A percentile compares a stretch with the other conserved stretches of the same genome.
Conservation (phyloP, 2,888 invertebrate genomes). For the Nephrotoma flavescens region DNA sequence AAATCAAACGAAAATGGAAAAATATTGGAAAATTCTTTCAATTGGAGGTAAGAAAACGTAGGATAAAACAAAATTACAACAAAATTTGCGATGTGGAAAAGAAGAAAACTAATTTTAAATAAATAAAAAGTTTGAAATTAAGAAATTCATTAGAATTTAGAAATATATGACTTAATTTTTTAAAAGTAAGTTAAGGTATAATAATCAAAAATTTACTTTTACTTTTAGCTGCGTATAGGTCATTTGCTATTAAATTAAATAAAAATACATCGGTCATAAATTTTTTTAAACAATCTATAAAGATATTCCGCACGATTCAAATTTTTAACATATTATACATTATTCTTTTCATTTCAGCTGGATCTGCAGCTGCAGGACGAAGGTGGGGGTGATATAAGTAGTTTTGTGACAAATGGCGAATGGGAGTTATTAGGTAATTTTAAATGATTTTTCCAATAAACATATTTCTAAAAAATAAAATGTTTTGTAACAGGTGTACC, state of each 20-base stretch:
- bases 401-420: conserved; percentile 98
- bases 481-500: conserved; percentile 57
- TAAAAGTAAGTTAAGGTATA: not conserved
- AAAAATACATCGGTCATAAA: no score
- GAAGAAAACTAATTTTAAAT: not conserved
- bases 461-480: not conserved
- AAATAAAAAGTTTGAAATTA: not conserved
- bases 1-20: not conserved
- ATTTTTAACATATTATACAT: not conserved
- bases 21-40: not conserved
- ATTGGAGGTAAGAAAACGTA: not conserved
- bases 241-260: no score
- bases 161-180: not conserved
- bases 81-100: not conserved
- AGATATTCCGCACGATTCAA: no score
- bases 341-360: conserved; percentile 44
- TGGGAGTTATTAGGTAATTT: conserved; percentile 92
- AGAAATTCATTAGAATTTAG: not conserved
- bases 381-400: conserved; percentile 86
- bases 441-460: not conserved
- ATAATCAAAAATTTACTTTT: no score
- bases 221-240: no score
- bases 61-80: not conserved
- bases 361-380: conserved; percentile 90
- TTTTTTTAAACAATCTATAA: no score